Percentiles rank a stretch among this genome's conserved stretches.
Conservation (phyloP, 1,140 invertebrate species). For the Drosophila yakuba region DNA sequence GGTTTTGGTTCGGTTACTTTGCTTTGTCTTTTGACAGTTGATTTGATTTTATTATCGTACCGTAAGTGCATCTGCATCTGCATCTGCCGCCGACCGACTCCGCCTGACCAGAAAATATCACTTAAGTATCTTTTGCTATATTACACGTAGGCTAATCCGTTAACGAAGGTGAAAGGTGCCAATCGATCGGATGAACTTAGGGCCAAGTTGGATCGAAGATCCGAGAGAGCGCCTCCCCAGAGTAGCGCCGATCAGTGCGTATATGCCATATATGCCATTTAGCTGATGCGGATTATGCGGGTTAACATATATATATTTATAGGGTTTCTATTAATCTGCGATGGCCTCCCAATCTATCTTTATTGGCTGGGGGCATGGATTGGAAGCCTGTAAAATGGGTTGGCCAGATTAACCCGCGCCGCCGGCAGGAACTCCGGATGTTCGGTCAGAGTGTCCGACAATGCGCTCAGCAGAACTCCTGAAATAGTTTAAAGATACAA, state of each 20-base stretch:
- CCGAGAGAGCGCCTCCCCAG: slow-evolving; percentile 69
- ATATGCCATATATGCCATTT: slow-evolving; percentile 39
- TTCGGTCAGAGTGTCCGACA: slow-evolving; percentile 89
- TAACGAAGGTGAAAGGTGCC: slow-evolving; percentile 39
- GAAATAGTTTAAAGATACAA: slow-evolving; percentile 4
- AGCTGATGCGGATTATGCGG: slow-evolving; percentile 64
- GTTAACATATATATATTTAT: slow-evolving; percentile 51
- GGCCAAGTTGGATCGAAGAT: slow-evolving; percentile 41
- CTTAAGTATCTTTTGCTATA: slow-evolving; percentile 65
- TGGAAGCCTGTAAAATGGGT: slow-evolving; percentile 74
- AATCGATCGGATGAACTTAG: slow-evolving; percentile 44
- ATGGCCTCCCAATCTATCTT: slow-evolving; percentile 33
- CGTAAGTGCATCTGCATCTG: slow-evolving; percentile 34
- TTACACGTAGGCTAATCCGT: slow-evolving; percentile 58
- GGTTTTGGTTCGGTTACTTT: slow-evolving; percentile 34
- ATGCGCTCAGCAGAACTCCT: slow-evolving; percentile 90
- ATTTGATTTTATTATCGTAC: slow-evolving; percentile 41
- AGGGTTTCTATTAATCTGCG: slow-evolving; percentile 54
- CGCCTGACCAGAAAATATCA: slow-evolving; percentile 70
- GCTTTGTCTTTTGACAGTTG: slow-evolving; percentile 7
- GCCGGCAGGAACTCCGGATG: slow-evolving; percentile 87
- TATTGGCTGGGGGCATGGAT: slow-evolving; percentile 69
- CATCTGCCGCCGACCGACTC: neutral
- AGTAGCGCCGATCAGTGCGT: slow-evolving; percentile 43
- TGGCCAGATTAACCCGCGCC: slow-evolving; percentile 83